These are phyloP conservation scores for Pteropus rufus DNA, from an alignment of 2,797 vertebrate species.

Conservation along the genomic window DNA sequence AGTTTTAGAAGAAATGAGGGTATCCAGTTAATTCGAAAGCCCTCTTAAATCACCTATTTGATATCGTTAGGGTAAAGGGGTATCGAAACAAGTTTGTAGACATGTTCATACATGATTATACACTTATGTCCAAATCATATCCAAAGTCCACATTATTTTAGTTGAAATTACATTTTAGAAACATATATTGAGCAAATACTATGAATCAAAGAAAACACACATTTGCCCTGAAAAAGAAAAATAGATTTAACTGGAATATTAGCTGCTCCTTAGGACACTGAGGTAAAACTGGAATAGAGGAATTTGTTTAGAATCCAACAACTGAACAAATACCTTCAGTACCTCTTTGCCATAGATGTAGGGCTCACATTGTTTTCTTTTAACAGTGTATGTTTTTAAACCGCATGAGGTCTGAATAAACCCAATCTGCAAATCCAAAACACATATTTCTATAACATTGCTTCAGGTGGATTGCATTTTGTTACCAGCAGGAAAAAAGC, in stretches of 20 bases:
- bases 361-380: constrained; percentile 39
- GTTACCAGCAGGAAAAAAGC: constrained; percentile 31
- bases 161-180: constrained; percentile 35
- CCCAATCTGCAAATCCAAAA: constrained; percentile 54
- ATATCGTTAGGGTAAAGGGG: background rate
- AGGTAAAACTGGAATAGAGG: background rate
- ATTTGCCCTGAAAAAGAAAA: constrained; percentile 18
- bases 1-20: background rate
- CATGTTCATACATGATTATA: background rate
- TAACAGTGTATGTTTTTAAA: constrained; percentile 58
- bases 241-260: background rate
- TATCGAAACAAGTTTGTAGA: background rate
- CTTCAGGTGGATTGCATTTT: constrained; percentile 59
- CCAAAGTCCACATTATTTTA: background rate
- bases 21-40: background rate
- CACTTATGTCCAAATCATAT: background rate
- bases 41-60: background rate
- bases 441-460: constrained; percentile 50
- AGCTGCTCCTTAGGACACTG: background rate
- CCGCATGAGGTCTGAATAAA: constrained; percentile 53
- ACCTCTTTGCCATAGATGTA: background rate
- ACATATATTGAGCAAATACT: background rate
- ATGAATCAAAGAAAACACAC: background rate
- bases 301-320: constrained; percentile 39
- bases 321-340: background rate